Conservation (phyloP, 2,888 invertebrate species). For the Anarsia innoxiella region DNA sequence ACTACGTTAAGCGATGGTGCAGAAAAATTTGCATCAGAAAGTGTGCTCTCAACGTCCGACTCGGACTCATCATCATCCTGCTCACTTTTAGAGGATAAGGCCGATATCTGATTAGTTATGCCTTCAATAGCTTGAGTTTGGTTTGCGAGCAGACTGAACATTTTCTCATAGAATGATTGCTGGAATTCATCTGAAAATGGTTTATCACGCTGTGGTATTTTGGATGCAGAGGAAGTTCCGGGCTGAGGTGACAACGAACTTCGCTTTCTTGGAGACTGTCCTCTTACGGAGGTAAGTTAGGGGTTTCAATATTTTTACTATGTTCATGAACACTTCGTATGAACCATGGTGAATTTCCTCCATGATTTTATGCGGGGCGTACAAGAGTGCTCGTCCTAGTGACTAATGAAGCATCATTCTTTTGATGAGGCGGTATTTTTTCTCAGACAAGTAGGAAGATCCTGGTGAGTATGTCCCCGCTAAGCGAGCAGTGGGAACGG, state of each 20-base stretch:
- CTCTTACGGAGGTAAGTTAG: background rate
- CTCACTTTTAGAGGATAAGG: background rate
- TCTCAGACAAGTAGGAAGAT: background rate
- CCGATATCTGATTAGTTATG: background rate
- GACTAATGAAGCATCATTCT: constrained; percentile 6
- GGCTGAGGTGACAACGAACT: no score
- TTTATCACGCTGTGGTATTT: no score
- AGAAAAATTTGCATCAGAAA: background rate
- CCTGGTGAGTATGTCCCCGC: background rate
- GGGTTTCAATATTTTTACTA: constrained; percentile 3
- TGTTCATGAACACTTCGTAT: constrained; percentile 1
- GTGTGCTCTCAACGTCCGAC: background rate
- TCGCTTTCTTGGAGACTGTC: background rate
- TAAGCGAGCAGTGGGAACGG: constrained; percentile 7
- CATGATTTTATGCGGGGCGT: constrained; percentile 9
- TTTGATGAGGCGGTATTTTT: constrained; percentile 5
- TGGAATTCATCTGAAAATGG: no score
- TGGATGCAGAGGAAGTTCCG: no score
- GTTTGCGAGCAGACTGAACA: background rate
- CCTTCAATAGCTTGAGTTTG: background rate
- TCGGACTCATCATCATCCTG: background rate
- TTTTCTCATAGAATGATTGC: background rate
- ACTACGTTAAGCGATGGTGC: background rate
- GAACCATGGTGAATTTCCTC: constrained; percentile 5
- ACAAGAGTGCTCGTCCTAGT: constrained; percentile 9